These are phyloP conservation scores for Triplophysa dalaica DNA, from an alignment of 2,113 vertebrate genomes.

Conservation along the genomic window DNA sequence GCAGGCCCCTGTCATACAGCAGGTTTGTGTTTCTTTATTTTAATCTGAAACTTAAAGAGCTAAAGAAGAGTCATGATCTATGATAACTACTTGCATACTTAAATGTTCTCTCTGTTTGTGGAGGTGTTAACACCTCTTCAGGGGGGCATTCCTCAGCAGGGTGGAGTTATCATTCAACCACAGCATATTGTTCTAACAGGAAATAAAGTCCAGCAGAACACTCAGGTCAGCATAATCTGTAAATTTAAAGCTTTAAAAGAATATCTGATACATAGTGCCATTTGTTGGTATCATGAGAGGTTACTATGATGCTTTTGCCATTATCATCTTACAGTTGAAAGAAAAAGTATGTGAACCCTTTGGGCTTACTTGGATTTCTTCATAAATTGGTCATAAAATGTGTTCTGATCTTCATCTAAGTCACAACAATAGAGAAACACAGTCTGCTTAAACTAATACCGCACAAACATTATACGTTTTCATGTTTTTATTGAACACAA, in stretches of 20 bases:
- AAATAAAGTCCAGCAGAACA: conserved; percentile 83
- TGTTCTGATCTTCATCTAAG: no score
- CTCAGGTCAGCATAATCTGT: conserved; percentile 77
- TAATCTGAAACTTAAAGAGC: no score
- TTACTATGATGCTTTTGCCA: not conserved
- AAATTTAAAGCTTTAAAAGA: no score
- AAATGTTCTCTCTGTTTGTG: conserved; percentile 17
- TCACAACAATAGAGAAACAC: no score
- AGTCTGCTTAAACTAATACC: no score
- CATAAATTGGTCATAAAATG: no score
- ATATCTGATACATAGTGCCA: no score
- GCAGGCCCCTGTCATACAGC: conserved; percentile 95
- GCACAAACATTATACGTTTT: no score
- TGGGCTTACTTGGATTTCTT: no score
- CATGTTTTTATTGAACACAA: no score
- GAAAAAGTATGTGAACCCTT: no score
- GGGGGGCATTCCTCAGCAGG: conserved; percentile 89
- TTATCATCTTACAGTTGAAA: not conserved
- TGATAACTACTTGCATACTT: not conserved
- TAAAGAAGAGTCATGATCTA: not conserved
- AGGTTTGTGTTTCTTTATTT: conserved; percentile 73
- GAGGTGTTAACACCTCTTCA: conserved; percentile 92
- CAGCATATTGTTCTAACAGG: conserved; percentile 96
- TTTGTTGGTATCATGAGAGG: no score
- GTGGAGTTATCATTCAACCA: conserved; percentile 97